Evolutionary conservation across 1,140 invertebrate species (phyloP), one percentile per base, ranked within the genome.

Genomic region (Drosophila suzukii): DNA sequence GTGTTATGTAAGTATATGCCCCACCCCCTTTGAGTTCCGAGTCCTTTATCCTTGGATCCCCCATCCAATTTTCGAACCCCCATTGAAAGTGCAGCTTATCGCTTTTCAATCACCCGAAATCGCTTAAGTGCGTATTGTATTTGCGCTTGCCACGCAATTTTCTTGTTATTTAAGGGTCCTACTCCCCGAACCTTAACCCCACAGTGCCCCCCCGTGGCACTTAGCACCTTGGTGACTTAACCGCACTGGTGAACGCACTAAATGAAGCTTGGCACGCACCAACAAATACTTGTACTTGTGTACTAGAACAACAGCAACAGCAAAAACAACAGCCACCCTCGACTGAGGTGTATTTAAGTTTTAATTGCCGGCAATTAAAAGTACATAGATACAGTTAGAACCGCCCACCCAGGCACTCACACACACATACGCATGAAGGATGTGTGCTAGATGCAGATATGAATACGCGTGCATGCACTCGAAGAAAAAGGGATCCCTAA

Each of bases 311-410:
- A 38, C 46, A 41, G 30, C 61, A 36, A 30, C 24, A 51, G 46
- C 55, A 75, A 38, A 41, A 41, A 34, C 61, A 36, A 30, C 24
- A 51, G 46, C 58, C 56, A 41, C 72, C 46, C 57, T 56, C 68
- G 58, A 24, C 38, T 43, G 46, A 58, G 60, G 72, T 66, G 73
- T 81, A 73, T 84, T 91, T 81, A 91, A 91, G 88, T 91, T 91
- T 91, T 91, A 91, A 91, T 91, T 91, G 88, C 88, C 80, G 71
- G 77, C 88, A 91, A 91, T 91, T 91, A 91, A 84, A 91, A 84
- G 85, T 91, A 80, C 70, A 91, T 85, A 75, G 51, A 84, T 86
- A 80, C 78, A 73, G 67, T 76, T 72, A 57, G 50, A 41, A 32
- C 32, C 43, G 12, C 70, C 62, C 55, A 60, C 34, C 44, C 56